phyloP scores from a whole-genome alignment of 1,140 invertebrate genomes.

The Olivierus martensii region DNA sequence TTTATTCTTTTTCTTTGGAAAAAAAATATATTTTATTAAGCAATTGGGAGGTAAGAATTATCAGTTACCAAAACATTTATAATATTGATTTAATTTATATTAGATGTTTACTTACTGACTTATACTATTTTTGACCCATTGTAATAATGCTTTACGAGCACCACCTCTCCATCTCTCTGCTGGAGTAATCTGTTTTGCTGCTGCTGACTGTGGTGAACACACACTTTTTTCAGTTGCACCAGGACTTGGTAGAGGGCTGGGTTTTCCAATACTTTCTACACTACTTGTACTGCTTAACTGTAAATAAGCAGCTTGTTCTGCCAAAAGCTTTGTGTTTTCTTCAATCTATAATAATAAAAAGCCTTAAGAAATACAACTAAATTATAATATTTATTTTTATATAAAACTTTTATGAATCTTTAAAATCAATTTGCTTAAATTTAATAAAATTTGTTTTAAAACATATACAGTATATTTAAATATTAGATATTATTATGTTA shows the following conservation, averaged over 20 bases:
- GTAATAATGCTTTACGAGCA: conserved; percentile 76
- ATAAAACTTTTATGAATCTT: too few species aligned
- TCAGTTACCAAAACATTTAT: too few species aligned
- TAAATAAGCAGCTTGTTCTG: conserved; percentile 63
- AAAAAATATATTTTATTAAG: too few species aligned
- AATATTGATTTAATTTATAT: too few species aligned
- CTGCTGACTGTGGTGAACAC: conserved; percentile 22
- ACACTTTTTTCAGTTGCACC: conserved; percentile 17
- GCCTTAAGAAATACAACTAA: too few species aligned
- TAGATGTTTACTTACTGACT: conserved; percentile 64
- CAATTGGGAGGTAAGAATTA: too few species aligned
- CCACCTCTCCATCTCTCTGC: conserved; percentile 44
- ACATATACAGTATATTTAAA: too few species aligned
- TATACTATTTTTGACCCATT: conserved; percentile 87
- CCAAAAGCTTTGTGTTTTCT: conserved; percentile 76
- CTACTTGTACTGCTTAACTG: conserved; percentile 63
- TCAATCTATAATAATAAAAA: conserved; percentile 59
- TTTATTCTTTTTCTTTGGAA: too few species aligned
- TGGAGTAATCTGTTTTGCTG: conserved; percentile 30
- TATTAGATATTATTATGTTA: too few species aligned
- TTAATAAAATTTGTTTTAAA: too few species aligned
- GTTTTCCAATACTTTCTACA: conserved; percentile 33
- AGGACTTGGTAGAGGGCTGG: conserved; percentile 14
- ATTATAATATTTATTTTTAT: too few species aligned
- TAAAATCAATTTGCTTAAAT: too few species aligned